Conservation (phyloP, 53 echinoderm and acorn worm species). For the Patiria pectinifera region DNA sequence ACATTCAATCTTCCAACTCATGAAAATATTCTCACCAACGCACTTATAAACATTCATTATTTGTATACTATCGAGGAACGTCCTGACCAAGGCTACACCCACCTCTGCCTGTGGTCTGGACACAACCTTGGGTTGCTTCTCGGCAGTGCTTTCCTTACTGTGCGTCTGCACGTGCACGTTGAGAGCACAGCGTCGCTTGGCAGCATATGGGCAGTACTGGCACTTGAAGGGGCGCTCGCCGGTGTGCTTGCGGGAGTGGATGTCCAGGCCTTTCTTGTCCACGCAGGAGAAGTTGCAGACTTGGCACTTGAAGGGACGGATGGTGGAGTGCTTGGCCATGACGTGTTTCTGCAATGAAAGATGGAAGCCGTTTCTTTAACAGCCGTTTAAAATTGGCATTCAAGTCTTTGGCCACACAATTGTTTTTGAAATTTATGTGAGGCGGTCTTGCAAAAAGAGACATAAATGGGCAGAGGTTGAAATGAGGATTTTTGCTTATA, state of each 20-base stretch:
- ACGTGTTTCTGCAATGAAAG: slow-evolving; percentile 81
- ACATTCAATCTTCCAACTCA: no score
- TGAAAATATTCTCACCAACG: no score
- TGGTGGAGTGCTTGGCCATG: slow-evolving; percentile 95
- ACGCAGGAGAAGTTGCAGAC: slow-evolving; percentile 86
- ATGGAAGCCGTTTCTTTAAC: no score
- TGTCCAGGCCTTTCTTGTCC: slow-evolving; percentile 89
- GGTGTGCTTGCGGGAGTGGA: slow-evolving; percentile 90
- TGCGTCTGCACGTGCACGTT: slow-evolving; percentile 89
- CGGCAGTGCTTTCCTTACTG: background rate
- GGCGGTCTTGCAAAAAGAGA: no score
- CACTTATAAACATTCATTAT: no score
- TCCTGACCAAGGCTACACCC: background rate
- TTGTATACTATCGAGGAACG: no score
- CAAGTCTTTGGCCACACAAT: no score
- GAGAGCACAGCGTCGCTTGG: slow-evolving; percentile 92
- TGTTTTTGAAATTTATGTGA: no score
- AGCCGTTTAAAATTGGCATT: no score
- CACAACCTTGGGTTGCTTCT: background rate
- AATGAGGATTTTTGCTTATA: no score
- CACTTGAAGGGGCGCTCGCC: slow-evolving; percentile 91
- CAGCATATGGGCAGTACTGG: slow-evolving; percentile 80
- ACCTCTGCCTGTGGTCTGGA: background rate
- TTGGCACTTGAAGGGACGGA: slow-evolving; percentile 87
- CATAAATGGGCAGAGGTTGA: no score